Base-by-base conservation (phyloP, 2,113 vertebrate genomes). In the Gobiocypris rarus region DNA sequence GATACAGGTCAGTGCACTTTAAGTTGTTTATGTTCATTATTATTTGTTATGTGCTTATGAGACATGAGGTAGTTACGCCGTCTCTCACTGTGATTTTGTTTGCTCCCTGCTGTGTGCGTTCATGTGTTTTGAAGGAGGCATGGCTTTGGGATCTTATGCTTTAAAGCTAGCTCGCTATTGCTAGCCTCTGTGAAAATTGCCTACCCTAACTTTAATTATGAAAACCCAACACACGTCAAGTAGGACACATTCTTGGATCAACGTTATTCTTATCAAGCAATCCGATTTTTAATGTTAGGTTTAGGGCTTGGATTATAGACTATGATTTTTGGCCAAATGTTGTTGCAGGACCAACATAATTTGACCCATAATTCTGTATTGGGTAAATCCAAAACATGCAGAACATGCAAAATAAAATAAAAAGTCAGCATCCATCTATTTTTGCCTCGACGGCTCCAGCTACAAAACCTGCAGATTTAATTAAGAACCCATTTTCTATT, bases 401-500 rank as follows among this genome's bases (percentile, higher is more conserved):
- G n/a, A 73, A 26, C 69, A 14, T 22, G 8, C 0, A 24, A 24
- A 58, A 10, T 34, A 34, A 59, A 31, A 31, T 31, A 31, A 59
- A 59, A 9, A 24, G n/a, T 59, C 56, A 5, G 56, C 28, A 73
- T 45, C 41, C 38, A 43, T 9, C 17, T 9, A 70, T 38, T 70
- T 70, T 41, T 70, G 65, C 65, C 17, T 19, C 45, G 15, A 9
- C 9, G 41, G n/a, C 41, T 26, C n/a, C 41, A 26, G 70, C 45
- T 75, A 24, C 14, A 28, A 52, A 75, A 7, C 45, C 14, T 9
- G 14, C 73, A 50, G 31, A 75, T 52, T 31, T 28, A 75, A 75
- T 59, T 38, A 59, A 77, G 28, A 58, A 19, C 22, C 22, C 26
- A 71, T 70, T 48, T 71, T 71, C 65, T 22, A 31, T 59, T 77